Evolutionary conservation across 1,140 invertebrate genomes (phyloP), one percentile per base, ranked within the genome.

Genomic region (Ceratoteleas bidentatus): DNA sequence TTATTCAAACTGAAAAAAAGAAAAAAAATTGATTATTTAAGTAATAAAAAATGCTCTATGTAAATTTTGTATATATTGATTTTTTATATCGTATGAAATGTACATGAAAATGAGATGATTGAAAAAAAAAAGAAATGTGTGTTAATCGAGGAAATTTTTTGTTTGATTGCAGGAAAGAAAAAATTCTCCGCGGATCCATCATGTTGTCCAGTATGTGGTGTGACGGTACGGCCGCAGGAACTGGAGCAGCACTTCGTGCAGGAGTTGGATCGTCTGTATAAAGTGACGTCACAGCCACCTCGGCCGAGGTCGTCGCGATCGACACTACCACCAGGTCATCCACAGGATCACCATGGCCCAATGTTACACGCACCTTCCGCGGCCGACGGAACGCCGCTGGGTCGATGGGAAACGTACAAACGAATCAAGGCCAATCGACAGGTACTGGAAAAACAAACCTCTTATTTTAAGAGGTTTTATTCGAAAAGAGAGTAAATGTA

Each of bases 331-430:
- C 89, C 90, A 50, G 72, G 88, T 38, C 92, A 91, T 40, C 90
- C 91, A 75, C 91, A 91, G 81, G 91, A 92, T 85, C 93, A 90
- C 85, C 92, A 92, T 86, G 89, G 84, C 16, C 83, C 87, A 32
- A 85, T 91, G 81, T 70, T 90, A n/a, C 90, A 91, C 84, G 93
- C 92, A 64, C 86, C 90, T 69, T 92, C 92, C 77, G 90, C 90
- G 78, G 91, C 90, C 15, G 94, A 94, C 84, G 92, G 92, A 2
- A 93, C 93, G 83, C 94, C 94, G 70, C 94, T 96, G 80, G 95
- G 95, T 62, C 91, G 96, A 87, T 96, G 95, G 95, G 96, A 96
- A 94, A 96, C 95, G 15, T 97, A 96, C 88, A 95, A 96, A 88
- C 92, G 96, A 82, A 96, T 97, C 75, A 94, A 95, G 84, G 94